phyloP scores from a whole-genome alignment of 2,797 vertebrate species.

The Prionace glauca region DNA sequence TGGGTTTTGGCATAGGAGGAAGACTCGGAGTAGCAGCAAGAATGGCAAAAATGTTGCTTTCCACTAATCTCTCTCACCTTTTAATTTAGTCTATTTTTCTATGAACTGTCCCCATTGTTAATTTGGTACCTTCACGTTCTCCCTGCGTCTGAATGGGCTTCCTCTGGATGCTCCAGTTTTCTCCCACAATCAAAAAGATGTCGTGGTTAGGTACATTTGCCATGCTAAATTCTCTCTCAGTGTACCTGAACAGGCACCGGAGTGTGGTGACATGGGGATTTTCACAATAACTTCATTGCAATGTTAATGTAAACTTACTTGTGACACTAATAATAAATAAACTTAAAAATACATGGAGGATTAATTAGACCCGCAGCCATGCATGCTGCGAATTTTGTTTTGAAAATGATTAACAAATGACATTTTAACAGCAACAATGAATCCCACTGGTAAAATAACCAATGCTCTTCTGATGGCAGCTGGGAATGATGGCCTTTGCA shows the following conservation, averaged over 20 bases:
- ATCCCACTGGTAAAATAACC: background rate
- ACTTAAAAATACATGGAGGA: no score
- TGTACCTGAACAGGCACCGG: no score
- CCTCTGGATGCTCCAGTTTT: no score
- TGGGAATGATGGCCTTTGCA: background rate
- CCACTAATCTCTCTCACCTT: background rate
- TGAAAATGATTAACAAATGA: background rate
- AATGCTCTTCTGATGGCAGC: no score
- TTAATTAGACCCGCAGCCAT: background rate
- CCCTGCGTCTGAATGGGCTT: no score
- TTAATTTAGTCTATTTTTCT: background rate
- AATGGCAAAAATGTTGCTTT: background rate
- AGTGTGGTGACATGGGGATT: no score
- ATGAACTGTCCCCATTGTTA: background rate
- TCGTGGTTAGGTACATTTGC: no score
- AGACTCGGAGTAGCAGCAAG: background rate
- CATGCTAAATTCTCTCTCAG: no score
- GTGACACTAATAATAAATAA: no score
- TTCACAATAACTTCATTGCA: no score
- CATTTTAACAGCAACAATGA: background rate
- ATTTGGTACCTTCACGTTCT: background rate
- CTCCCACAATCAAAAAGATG: no score
- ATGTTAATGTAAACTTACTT: no score
- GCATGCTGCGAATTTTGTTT: background rate
- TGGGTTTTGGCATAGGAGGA: background rate